These are phyloP conservation scores for Furcifer pardalis DNA, from an alignment of 2,797 vertebrate species.

Conservation along the genomic window DNA sequence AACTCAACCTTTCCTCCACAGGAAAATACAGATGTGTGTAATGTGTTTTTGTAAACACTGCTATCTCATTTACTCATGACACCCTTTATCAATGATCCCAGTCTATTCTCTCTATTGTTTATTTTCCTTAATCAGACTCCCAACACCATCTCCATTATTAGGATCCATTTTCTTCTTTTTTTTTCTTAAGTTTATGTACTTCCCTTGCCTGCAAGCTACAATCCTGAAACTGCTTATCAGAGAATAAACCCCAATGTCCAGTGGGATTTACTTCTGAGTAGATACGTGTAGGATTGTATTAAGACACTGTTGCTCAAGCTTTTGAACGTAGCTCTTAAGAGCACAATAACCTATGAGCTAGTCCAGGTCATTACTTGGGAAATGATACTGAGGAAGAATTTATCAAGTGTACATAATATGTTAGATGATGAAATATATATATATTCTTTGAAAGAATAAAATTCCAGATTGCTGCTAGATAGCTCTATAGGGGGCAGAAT, in stretches of 20 bases:
- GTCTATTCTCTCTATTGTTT: no score
- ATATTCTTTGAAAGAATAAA: background rate
- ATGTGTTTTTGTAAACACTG: no score
- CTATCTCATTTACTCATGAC: no score
- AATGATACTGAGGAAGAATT: slow-evolving; percentile 4
- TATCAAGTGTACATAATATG: background rate
- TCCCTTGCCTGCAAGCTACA: background rate
- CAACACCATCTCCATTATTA: no score
- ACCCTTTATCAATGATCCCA: no score
- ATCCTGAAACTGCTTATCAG: background rate
- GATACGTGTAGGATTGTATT: background rate
- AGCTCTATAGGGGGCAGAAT: background rate
- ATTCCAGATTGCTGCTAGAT: background rate
- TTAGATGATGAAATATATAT: background rate
- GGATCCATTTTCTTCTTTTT: background rate
- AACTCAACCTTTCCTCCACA: no score
- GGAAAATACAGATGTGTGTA: no score
- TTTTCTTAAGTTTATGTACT: no score
- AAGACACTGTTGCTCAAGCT: background rate
- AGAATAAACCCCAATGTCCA: background rate
- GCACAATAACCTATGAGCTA: background rate
- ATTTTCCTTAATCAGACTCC: no score
- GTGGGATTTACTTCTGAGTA: background rate
- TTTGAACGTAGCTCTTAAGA: background rate
- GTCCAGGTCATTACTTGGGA: background rate